These are phyloP conservation scores for Batillaria attramentaria DNA, from an alignment of 1,140 invertebrate species.

Conservation along the genomic window DNA sequence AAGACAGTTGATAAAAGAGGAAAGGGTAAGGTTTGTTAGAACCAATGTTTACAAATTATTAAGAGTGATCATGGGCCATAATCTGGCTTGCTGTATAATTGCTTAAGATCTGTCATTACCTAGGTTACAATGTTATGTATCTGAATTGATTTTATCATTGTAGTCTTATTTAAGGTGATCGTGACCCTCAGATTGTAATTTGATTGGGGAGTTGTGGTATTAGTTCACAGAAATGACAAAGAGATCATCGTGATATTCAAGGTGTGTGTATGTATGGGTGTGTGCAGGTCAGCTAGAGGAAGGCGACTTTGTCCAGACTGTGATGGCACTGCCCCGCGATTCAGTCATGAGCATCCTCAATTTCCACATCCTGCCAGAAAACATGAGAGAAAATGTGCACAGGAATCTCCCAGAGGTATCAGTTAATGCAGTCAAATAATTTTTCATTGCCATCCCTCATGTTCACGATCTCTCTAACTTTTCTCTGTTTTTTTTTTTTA, in stretches of 20 bases:
- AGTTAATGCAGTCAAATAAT: neutral
- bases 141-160: neutral
- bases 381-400: constrained; percentile 61
- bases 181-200: neutral
- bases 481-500: neutral
- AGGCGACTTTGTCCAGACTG: constrained; percentile 47
- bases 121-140: no score
- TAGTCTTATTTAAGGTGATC: neutral
- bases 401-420: constrained; percentile 57
- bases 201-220: neutral
- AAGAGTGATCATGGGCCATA: no score
- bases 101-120: no score
- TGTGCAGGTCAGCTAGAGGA: constrained; percentile 51
- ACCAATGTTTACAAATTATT: no score
- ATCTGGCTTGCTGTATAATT: no score
- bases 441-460: neutral
- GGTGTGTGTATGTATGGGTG: constrained; percentile 11
- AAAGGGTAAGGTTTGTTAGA: constrained; percentile 44
- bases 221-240: no score
- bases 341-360: constrained; percentile 45
- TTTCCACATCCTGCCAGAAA: constrained; percentile 60
- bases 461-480: neutral
- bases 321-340: constrained; percentile 45
- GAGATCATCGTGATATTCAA: no score
- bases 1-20: constrained; percentile 45